These are phyloP conservation scores for Popillia japonica DNA, from an alignment of 1,140 invertebrate species.

Conservation along the genomic window DNA sequence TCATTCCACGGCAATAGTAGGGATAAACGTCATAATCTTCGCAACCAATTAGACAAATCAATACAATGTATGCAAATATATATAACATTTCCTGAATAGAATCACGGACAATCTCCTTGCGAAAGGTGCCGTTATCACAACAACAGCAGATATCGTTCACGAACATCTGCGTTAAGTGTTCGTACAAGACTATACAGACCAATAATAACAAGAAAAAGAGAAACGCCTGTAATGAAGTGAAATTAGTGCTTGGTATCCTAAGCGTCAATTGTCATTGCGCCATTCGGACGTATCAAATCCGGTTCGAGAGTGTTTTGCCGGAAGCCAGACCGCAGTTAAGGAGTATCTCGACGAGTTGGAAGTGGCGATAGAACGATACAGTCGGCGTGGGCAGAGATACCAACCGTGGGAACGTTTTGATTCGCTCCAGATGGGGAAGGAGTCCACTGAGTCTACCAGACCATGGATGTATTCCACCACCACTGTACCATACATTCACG, in stretches of 20 bases:
- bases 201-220: not conserved
- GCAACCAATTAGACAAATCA: no score
- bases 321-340: conserved; percentile 25
- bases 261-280: not conserved
- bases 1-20: not conserved
- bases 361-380: conserved; percentile 23
- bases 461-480: not conserved
- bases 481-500: not conserved
- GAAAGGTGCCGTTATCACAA: not conserved
- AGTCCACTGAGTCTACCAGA: conserved; percentile 13
- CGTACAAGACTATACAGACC: not conserved
- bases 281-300: conserved; percentile 20
- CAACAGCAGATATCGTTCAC: not conserved
- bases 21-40: not conserved
- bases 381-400: conserved; percentile 27
- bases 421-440: conserved; percentile 28
- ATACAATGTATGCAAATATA: not conserved
- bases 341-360: conserved; percentile 11
- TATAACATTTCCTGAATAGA: not conserved
- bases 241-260: not conserved
- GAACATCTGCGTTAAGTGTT: not conserved
- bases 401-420: conserved; percentile 28
- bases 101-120: not conserved
- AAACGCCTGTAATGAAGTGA: not conserved
- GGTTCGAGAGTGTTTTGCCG: conserved; percentile 9